These are phyloP conservation scores for Corydoras maculifer DNA, from an alignment of 2,113 vertebrate genomes.

Conservation along the genomic window DNA sequence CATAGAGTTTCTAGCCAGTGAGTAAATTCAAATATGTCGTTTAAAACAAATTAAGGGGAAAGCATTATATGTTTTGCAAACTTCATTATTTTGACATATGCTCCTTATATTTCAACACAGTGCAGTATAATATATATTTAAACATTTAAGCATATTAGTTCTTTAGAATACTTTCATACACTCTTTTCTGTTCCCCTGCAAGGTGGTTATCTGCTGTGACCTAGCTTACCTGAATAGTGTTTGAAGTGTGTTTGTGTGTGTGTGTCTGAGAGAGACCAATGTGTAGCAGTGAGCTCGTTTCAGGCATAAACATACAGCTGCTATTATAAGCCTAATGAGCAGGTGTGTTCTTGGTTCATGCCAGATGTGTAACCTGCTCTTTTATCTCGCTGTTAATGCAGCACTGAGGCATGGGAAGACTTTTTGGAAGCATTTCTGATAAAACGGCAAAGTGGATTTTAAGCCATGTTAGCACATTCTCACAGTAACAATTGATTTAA, in stretches of 20 bases:
- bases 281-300: not conserved
- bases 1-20: no score
- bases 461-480: not conserved
- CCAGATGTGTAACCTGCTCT: slow-evolving; percentile 19
- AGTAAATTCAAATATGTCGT: no score
- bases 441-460: not conserved
- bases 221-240: no score
- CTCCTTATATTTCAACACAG: no score
- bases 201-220: no score
- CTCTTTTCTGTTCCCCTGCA: no score
- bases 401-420: not conserved
- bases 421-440: not conserved
- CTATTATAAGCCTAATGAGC: not conserved
- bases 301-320: not conserved
- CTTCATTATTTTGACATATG: no score
- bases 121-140: no score
- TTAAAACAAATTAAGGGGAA: no score
- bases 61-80: no score
- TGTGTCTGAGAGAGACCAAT: not conserved
- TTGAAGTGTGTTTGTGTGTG: not conserved
- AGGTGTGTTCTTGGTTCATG: not conserved
- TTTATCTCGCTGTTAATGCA: slow-evolving; percentile 6
- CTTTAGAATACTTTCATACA: no score
- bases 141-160: no score
- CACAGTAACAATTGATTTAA: slow-evolving; percentile 2